phyloP scores from a whole-genome alignment of 2,888 invertebrate species.

The Oscheius onirici region DNA sequence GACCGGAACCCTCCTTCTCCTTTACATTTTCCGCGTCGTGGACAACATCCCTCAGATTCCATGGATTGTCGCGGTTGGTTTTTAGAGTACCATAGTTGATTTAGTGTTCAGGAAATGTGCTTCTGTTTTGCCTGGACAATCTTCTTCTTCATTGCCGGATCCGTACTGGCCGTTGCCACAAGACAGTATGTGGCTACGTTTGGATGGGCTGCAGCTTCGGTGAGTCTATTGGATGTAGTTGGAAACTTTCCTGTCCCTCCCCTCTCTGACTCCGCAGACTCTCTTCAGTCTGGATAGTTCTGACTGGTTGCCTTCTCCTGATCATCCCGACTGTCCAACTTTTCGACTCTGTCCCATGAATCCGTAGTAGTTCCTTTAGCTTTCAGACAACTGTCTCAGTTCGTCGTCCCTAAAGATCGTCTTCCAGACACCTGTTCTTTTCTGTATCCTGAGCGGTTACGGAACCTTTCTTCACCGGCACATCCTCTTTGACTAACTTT shows the following conservation, averaged over 20 bases:
- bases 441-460: too few relatives aligned
- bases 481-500: too few relatives aligned
- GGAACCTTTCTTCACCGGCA: too few relatives aligned
- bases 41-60: conserved; percentile 87
- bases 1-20: conserved; percentile 81
- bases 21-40: conserved; percentile 86
- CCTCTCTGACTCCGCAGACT: too few relatives aligned
- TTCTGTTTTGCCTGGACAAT: conserved; percentile 82
- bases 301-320: too few relatives aligned
- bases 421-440: too few relatives aligned
- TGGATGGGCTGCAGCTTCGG: conserved; percentile 81
- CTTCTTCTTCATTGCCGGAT: conserved; percentile 82
- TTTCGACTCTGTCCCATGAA: neutral
- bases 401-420: too few relatives aligned
- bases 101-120: conserved; percentile 77
- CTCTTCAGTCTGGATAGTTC: too few relatives aligned
- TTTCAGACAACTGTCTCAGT: neutral
- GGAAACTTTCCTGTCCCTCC: too few relatives aligned
- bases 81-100: neutral
- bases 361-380: too few relatives aligned
- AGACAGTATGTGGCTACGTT: conserved; percentile 52
- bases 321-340: neutral
- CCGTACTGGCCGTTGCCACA: conserved; percentile 76
- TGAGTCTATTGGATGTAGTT: conserved; percentile 76
- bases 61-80: conserved; percentile 83